Base-by-base conservation (phyloP, 2,797 vertebrate genomes). In the Syngnathus rostellatus region DNA sequence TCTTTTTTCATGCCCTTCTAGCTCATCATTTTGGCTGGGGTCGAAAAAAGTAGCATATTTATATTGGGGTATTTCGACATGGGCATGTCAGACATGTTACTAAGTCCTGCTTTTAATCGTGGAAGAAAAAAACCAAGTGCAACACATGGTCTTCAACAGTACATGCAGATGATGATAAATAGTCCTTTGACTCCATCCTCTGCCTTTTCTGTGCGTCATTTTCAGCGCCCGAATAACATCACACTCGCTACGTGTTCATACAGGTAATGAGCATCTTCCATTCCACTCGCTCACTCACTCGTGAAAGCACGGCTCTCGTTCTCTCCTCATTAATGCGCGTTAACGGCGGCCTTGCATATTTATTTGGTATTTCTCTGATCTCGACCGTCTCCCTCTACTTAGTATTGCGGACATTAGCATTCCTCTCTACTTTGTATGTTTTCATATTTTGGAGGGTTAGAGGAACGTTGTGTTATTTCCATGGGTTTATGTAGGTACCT, bases 341-440 rank as follows among this genome's bases (percentile, higher is more conserved):
- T 64, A 81, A 71, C 57, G 11, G 57, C 62, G 55, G 62, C 80
- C 73, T 78, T 80, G 79, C 80, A 85, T 86, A 84, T 83, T 87
- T 82, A 71, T 84, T 86, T 76, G 68, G 57, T 63, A 65, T 66
- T 77, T 72, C 74, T 85, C 69, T 83, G 72, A 85, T 85, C 76
- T 78, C 41, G 53, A 5, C 45, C 39, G 41, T 67, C 66, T 66
- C 72, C 69, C 67, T 68, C 61, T 70, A 66, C 70, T 81, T 63
- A 25, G 25, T 25, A 64, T 66, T 68, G 66, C 74, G 69, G 75
- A 67, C 70, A 74, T 80, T 70, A 72, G 63, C 68, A 63, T 61
- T 61, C 63, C 67, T 17, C 16, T 67, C 62, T 64, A 61, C n/a
- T 45, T 62, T 71, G 66, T 69, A 43, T 66, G 38, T 66, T 72